Evolutionary conservation across 2,888 invertebrate genomes (phyloP), one percentile per base, ranked within the genome.

Genomic region (Xanthorhoe spadicearia): DNA sequence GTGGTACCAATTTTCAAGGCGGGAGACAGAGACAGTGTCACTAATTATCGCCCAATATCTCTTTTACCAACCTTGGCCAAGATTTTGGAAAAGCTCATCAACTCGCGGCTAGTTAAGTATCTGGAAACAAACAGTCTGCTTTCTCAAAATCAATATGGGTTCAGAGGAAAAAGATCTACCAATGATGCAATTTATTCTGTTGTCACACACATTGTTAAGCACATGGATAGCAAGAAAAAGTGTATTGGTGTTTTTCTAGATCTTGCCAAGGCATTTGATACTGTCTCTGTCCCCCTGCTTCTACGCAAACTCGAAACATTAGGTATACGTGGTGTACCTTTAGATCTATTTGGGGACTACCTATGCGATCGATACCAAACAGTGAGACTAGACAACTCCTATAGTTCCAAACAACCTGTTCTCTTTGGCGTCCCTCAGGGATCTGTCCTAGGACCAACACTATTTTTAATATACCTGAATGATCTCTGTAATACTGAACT

Each of bases 401-500:
- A 19, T 7, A 43, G 55, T 10, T 17, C 2, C 10, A 55, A 9
- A 43, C 23, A n/a, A n/a, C 13, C 10, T 3, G 55, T 55, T 1
- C 0, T 0, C 1, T 55, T 43, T 55, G 43, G 43, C 0, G 55
- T 55, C 0, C 55, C 43, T 10, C 55, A 43, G 18, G 55, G 55
- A 5, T 55, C 55, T 10, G 55, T 55, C 1, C 43, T 55, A 1
- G 55, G 55, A 5, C 55, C 55, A 55, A 55, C 55, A 7, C 55
- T 55, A 13, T 55, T 55, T 10, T 19, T 55, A 6, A 19, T 55
- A 13, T 55, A 55, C 13, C 19, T 55, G 0, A 55, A 43, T 2
- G 19, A 19, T 10, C 55, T 55, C 10, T 55, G 55, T 43, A 43
- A 19, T 19, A 43, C 55, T n/a, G 13, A 18, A 13, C 0, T 55